Base-by-base conservation (phyloP, 2,888 invertebrate genomes). In the Tetragnatha montana region DNA sequence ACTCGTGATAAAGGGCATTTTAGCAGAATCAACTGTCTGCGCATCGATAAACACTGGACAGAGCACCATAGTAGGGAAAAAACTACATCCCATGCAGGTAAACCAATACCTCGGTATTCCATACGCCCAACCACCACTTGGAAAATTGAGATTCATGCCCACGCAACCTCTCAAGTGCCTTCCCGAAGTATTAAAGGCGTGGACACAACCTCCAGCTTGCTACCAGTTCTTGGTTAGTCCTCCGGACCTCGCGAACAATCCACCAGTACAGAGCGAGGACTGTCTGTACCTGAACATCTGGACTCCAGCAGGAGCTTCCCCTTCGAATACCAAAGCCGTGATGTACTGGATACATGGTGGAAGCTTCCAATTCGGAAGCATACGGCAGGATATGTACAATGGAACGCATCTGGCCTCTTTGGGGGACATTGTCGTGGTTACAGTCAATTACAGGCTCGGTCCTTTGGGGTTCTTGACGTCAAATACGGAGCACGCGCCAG, bases 211-310 rank as follows among this genome's bases (percentile, higher is more conserved):
- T 8, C 82, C 82, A 10, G 88, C 88, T 0, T 88, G 88, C 17
- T 35, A 50, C 60, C 88, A 88, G 79, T 78, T 79, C n/a, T 50
- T 71, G 0, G 12, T 47, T 7, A 60, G 71, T 21, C 88, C 88
- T 4, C 83, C n/a, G 19, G 82, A 82, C 0, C 79, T 60, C 60
- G 60, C 49, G 17, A 68, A 71, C 49, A 10, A 73, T 49, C 0
- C 19, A 7, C 35, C 83, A 0, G 60, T 71, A 12, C 76, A 88
- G n/a, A 86, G 86, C 21, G 91, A 91, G n/a, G 87, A 91, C 35
- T 91, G 91, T 68, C 70, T 91, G 8, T 82, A 81, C 14, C 47
- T 91, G 49, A 91, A 90, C 47, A 86, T 91, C n/a, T 91, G 76
- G 73, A 49, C 81, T 6, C 79, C 85, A 4, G 6, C 47, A 17